A percentile compares a stretch with the other conserved stretches of the same genome.
Evolutionary conservation across 2,113 vertebrate genomes (phyloP).

Genomic region (Catharus fuscescens): DNA sequence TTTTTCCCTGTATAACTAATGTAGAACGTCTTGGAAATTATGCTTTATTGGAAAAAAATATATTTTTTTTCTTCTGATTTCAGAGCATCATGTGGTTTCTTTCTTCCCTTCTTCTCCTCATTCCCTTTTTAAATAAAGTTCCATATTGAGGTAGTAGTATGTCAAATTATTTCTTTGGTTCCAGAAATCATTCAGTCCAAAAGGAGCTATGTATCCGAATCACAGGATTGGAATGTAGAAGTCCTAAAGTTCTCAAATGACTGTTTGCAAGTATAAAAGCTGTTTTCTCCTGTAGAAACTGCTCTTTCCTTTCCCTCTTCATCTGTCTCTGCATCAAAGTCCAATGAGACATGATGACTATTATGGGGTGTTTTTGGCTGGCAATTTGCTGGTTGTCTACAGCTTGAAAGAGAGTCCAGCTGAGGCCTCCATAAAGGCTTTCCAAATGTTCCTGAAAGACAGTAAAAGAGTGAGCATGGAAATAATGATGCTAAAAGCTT

Average conservation of each 20-base stretch:
- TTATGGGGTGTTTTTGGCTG: conserved; percentile 69
- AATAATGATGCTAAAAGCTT: not conserved
- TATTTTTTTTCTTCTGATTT: conserved; percentile 60
- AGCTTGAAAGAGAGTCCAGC: conserved; percentile 73
- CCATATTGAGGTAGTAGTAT: conserved; percentile 93
- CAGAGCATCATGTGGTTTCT: conserved; percentile 44
- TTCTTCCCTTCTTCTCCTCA: conserved; percentile 47
- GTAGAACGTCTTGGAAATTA: conserved; percentile 74
- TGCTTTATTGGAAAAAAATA: conserved; percentile 83
- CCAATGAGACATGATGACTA: conserved; percentile 75
- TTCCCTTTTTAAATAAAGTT: conserved; percentile 77
- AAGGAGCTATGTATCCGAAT: conserved; percentile 79
- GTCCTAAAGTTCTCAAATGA: conserved; percentile 80
- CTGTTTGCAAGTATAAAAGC: conserved; percentile 72
- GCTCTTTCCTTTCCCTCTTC: conserved; percentile 66
- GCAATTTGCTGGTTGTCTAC: conserved; percentile 46
- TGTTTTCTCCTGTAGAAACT: conserved; percentile 70
- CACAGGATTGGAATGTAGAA: conserved; percentile 68
- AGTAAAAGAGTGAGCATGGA: not conserved
- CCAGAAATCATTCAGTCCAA: conserved; percentile 15
- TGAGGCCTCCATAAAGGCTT: conserved; percentile 88
- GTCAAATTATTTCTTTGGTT: conserved; percentile 69
- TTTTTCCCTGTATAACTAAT: conserved; percentile 67
- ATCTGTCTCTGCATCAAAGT: conserved; percentile 76
- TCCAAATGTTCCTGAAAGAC: conserved; percentile 89